Evolutionary conservation across 2,888 invertebrate species (phyloP).

Genomic region (Calliscelio sp.): DNA sequence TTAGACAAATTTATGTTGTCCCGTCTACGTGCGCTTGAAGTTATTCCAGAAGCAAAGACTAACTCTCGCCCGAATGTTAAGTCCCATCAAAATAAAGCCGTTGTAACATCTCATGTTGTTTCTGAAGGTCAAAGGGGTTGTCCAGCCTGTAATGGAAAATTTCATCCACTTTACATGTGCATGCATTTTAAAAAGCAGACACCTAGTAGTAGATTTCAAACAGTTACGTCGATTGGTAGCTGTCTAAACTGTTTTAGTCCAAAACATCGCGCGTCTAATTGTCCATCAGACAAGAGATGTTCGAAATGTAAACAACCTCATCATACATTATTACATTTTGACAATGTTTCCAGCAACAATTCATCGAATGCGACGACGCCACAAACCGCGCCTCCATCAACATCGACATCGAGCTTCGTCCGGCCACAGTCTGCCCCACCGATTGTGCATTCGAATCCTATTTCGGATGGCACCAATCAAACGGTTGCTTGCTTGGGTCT

Average conservation of each 20-base stretch:
- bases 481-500: neutral
- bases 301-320: constrained; percentile 3
- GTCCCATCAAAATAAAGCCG: neutral
- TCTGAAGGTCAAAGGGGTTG: neutral
- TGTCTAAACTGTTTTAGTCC: constrained; percentile 2
- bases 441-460: too few species aligned
- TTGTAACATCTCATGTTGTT: constrained; percentile 1
- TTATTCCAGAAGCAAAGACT: neutral
- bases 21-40: constrained; percentile 1
- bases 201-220: neutral
- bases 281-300: neutral
- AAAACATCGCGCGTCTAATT: neutral
- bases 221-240: neutral
- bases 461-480: neutral
- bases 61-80: too few species aligned
- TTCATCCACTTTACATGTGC: constrained; percentile 11
- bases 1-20: constrained; percentile 1
- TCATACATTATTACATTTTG: constrained; percentile 14
- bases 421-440: neutral
- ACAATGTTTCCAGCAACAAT: constrained; percentile 12
- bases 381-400: neutral
- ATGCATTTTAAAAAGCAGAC: neutral
- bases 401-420: too few species aligned
- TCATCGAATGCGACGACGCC: too few species aligned
- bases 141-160: neutral